Evolutionary conservation across 2,113 vertebrate species (phyloP).

Genomic region (Crypturellus undulatus): DNA sequence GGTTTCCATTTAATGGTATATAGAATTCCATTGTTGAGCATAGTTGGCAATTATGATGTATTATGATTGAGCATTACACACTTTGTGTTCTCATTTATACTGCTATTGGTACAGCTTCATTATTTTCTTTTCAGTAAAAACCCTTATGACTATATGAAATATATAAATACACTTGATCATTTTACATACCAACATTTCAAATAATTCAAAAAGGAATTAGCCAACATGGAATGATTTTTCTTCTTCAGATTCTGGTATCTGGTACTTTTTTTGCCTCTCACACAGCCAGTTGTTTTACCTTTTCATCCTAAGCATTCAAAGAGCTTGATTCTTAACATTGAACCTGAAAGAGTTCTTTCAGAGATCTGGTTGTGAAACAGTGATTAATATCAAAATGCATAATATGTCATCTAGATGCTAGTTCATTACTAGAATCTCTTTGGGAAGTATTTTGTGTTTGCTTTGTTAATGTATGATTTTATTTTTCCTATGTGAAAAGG

Average conservation of each 20-base stretch:
- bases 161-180: not conserved
- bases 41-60: not conserved
- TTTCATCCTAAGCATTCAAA: not conserved
- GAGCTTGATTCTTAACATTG: not conserved
- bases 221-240: not conserved
- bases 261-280: not conserved
- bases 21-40: constrained; percentile 9
- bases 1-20: not conserved
- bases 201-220: not conserved
- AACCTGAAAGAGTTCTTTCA: not conserved
- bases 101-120: not conserved
- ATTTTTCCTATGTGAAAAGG: not conserved
- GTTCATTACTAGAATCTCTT: not conserved
- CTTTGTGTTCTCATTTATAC: not conserved
- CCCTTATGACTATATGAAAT: not conserved
- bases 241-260: not conserved
- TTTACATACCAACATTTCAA: not conserved
- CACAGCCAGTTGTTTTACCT: not conserved
- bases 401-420: not conserved
- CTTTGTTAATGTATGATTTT: not conserved
- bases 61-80: not conserved
- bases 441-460: not conserved
- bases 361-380: not conserved
- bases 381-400: not conserved
- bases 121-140: not conserved